Evolutionary conservation across 2,888 invertebrate species (phyloP).

Genomic region (Harpalus rufipes): DNA sequence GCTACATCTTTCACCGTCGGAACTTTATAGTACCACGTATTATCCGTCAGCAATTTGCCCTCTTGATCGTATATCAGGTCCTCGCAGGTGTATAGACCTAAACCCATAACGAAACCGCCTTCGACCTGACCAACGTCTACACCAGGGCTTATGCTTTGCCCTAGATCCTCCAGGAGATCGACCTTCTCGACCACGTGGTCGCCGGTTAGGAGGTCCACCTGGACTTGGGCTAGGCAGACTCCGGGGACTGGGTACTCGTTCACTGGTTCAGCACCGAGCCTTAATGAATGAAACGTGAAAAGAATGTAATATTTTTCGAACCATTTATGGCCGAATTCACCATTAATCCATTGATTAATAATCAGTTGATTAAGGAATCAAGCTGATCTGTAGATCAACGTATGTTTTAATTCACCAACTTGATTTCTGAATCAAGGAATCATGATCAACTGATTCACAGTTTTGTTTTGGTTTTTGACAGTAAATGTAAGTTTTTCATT

Average conservation of each 20-base stretch:
- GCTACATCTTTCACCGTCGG: conserved; percentile 89
- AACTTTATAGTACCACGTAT: conserved; percentile 90
- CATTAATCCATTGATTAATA: no score
- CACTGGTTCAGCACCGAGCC: conserved; percentile 71
- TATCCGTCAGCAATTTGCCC: conserved; percentile 84
- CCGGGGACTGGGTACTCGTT: conserved; percentile 83
- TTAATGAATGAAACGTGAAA: conserved; percentile 70
- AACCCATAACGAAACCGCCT: conserved; percentile 81
- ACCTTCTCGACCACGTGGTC: conserved; percentile 84
- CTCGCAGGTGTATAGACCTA: conserved; percentile 88
- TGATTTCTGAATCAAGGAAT: no score
- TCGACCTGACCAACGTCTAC: conserved; percentile 88
- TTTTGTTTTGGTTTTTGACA: no score
- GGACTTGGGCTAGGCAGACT: conserved; percentile 86
- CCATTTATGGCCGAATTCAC: no score
- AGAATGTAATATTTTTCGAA: no score
- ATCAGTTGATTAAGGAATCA: no score
- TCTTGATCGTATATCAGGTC: conserved; percentile 82
- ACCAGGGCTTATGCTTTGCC: conserved; percentile 85
- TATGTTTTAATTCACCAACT: no score
- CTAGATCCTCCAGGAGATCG: conserved; percentile 87
- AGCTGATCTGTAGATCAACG: no score
- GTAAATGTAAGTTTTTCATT: no score
- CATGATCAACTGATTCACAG: no score
- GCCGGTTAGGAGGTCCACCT: conserved; percentile 89